Evolutionary conservation across 2,888 invertebrate genomes (phyloP).

Genomic region (Latrodectus hesperus): DNA sequence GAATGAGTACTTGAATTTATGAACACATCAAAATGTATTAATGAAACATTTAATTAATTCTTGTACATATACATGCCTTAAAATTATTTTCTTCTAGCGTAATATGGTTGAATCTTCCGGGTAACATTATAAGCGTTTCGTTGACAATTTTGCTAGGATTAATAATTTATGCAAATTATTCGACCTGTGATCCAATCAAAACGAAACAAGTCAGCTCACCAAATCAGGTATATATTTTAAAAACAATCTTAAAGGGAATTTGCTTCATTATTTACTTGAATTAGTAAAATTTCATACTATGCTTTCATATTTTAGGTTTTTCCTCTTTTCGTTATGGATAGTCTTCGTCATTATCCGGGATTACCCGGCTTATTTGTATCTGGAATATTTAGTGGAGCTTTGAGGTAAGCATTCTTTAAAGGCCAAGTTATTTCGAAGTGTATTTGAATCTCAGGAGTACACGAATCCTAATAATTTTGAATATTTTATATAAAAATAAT

Average conservation of each 20-base stretch:
- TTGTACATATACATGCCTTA: not conserved
- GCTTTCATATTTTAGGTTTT: constrained; percentile 77
- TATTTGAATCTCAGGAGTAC: no score
- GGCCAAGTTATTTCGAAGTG: no score
- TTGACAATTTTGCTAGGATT: constrained; percentile 91
- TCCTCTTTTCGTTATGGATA: constrained; percentile 91
- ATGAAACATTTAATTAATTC: not conserved
- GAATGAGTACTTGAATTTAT: no score
- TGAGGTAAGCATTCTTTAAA: constrained; percentile 82
- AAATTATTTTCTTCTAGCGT: constrained; percentile 79
- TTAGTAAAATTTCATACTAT: no score
- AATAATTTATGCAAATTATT: constrained; percentile 87
- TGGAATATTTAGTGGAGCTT: constrained; percentile 94
- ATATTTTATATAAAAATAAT: no score
- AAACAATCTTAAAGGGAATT: no score
- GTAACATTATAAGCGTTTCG: constrained; percentile 85
- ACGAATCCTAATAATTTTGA: no score
- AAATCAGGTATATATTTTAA: constrained; percentile 76
- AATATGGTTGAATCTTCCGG: constrained; percentile 83
- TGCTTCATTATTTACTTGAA: no score
- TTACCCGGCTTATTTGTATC: constrained; percentile 86
- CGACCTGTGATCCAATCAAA: constrained; percentile 87
- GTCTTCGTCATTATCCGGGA: constrained; percentile 79
- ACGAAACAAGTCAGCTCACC: constrained; percentile 77
- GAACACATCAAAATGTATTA: no score